Evolutionary conservation across 2,113 vertebrate genomes (phyloP).

Genomic region (Chloroceryle aenea): DNA sequence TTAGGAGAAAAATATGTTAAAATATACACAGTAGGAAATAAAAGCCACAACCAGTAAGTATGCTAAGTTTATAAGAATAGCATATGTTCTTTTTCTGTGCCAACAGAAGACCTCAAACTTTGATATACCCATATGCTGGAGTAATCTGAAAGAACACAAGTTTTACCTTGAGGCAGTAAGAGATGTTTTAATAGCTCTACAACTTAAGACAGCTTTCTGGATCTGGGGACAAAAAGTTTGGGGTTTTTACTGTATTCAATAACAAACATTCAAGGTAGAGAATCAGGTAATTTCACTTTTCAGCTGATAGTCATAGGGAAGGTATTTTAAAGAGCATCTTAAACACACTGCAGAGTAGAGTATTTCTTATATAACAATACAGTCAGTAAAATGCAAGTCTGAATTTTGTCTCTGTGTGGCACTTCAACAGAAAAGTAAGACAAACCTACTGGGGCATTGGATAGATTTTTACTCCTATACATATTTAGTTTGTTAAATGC

Average conservation of each 20-base stretch:
- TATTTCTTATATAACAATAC: background rate
- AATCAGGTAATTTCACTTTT: background rate
- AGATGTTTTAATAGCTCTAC: conserved; percentile 38
- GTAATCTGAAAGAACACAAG: conserved; percentile 40
- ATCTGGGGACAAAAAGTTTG: background rate
- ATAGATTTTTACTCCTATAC: background rate
- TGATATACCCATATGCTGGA: conserved; percentile 62
- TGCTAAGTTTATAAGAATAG: conserved; percentile 58
- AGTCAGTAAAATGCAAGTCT: background rate
- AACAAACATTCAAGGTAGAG: background rate
- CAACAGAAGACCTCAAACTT: conserved; percentile 63
- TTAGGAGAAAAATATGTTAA: conserved; percentile 5
- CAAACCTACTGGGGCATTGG: background rate
- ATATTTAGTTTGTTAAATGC: background rate
- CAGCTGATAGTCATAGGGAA: background rate
- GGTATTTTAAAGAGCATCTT: background rate
- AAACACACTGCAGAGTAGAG: background rate
- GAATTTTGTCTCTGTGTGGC: background rate
- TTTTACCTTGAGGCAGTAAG: conserved; percentile 61
- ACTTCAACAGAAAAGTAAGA: background rate
- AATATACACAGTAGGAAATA: conserved; percentile 6
- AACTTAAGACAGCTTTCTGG: conserved; percentile 51
- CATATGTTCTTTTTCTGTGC: conserved; percentile 62
- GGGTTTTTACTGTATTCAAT: background rate
- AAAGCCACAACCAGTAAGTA: conserved; percentile 29